Conservation (phyloP, 2,113 vertebrate genomes). For the Catharus bicknelli region DNA sequence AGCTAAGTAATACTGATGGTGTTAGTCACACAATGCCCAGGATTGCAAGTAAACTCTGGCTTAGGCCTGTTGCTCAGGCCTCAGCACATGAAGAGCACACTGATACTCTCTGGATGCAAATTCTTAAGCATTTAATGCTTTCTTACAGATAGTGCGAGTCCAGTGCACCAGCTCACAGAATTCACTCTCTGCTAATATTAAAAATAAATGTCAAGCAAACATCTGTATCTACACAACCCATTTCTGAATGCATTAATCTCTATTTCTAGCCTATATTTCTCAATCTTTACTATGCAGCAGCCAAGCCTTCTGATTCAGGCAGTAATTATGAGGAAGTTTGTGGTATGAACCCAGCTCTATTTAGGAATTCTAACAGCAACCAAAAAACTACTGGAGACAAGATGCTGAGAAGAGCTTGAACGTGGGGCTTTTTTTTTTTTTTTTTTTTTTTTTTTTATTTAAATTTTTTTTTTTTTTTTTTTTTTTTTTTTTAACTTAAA, state of each 20-base stretch:
- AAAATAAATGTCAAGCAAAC: neutral
- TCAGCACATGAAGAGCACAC: neutral
- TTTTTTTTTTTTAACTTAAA: neutral
- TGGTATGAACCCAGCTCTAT: neutral
- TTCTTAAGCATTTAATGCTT: neutral
- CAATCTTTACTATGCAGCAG: neutral
- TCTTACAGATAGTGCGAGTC: neutral
- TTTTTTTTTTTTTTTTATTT: no score
- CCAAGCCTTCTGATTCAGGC: neutral
- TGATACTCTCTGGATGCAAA: neutral
- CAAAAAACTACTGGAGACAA: neutral
- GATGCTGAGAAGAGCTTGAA: neutral
- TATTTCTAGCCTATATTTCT: neutral
- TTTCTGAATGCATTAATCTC: neutral
- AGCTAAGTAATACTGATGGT: neutral
- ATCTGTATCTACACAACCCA: neutral
- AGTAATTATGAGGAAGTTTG: neutral
- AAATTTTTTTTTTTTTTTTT: no score
- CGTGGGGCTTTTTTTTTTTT: neutral
- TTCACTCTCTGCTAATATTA: neutral
- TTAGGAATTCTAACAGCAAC: neutral
- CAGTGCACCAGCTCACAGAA: neutral
- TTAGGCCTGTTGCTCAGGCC: neutral
- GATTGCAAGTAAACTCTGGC: neutral
- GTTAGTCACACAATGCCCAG: neutral